Evolutionary conservation across 2,113 vertebrate species (phyloP), one percentile per base, ranked within the genome.

Genomic region (Apus apus): DNA sequence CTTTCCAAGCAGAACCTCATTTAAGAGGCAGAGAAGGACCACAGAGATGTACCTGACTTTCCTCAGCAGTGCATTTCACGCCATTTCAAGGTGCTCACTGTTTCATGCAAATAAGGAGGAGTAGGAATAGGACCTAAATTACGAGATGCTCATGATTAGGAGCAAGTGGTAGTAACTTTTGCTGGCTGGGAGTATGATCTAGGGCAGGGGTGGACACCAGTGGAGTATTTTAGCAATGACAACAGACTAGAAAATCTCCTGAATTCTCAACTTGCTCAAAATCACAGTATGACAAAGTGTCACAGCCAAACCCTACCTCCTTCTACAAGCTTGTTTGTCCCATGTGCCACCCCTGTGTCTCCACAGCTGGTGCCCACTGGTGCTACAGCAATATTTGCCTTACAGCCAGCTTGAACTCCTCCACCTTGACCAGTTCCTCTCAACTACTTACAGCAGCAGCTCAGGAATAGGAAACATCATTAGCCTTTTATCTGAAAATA

Each of bases 401-500:
- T 32, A 8, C 48, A 82, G 66, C 32, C 89, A 85, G 45, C 46
- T 20, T n/a, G 26, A 71, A 11, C 38, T 50, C 2, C 78, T 57
- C 65, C 32, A 51, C 40, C 83, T 81, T 5, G 1, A 6, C 34
- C 34, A 38, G 17, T 53, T 83, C 57, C 65, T 72, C 61, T 79
- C 78, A 66, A 51, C 70, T 92, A 21, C 70, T 61, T 14, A 26
- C 54, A 75, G 14, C 72, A 65, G 61, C 34, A 65, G 0, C 53
- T 72, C 61, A 64, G 91, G 48, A 91, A 15, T 45, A 78, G 3
- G 19, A 73, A 95, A 15, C n/a, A 5, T 30, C 77, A 20, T 30
- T 20, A 87, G 70, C 74, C 78, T 87, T 93, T 96, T 51, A 58
- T 82, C 87, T 96, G 65, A 68, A 89, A 92, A 91, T 18, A 17